phyloP scores from a whole-genome alignment of 1,140 invertebrate genomes.

The Neotoxoptera formosana region DNA sequence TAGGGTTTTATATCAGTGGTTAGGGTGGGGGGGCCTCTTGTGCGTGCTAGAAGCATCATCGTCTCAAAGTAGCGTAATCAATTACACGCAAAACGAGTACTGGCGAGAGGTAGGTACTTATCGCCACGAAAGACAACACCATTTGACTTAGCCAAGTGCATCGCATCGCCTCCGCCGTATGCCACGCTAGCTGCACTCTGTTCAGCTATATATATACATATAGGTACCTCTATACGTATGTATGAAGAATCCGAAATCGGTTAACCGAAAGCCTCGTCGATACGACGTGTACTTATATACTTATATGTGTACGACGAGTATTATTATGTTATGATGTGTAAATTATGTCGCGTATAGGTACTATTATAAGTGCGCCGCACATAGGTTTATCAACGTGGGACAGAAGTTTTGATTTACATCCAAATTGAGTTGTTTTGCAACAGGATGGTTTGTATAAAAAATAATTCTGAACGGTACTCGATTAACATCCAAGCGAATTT shows the following conservation, averaged over 20 bases:
- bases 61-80: constrained; percentile 55
- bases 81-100: constrained; percentile 57
- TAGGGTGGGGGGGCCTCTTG: background rate
- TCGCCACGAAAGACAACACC: constrained; percentile 49
- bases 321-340: background rate
- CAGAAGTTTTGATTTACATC: background rate
- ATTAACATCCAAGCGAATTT: background rate
- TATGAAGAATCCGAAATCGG: constrained; percentile 12
- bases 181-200: background rate
- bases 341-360: background rate
- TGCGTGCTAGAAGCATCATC: constrained; percentile 50
- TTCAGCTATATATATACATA: background rate
- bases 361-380: background rate
- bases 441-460: background rate
- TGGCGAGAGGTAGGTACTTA: constrained; percentile 50
- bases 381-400: background rate
- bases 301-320: background rate
- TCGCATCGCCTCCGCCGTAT: background rate
- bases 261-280: background rate
- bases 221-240: background rate
- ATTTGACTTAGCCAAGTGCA: constrained; percentile 44
- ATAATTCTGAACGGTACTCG: background rate
- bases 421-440: background rate
- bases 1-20: constrained; percentile 21
- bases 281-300: background rate